phyloP scores from a whole-genome alignment of 2,888 invertebrate species.

The Cybosia mesomella region DNA sequence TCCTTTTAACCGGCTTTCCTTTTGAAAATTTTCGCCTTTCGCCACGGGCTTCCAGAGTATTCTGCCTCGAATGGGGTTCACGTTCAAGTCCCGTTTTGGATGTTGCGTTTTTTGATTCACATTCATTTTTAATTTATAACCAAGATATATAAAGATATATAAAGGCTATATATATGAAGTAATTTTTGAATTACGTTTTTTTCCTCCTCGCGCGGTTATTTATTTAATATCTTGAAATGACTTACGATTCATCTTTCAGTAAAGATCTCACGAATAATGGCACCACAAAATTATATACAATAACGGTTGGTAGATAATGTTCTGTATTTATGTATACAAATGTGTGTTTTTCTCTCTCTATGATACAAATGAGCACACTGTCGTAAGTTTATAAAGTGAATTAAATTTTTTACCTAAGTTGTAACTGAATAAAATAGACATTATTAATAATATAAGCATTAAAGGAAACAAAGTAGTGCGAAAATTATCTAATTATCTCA shows the following conservation, averaged over 20 bases:
- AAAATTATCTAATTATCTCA: no score
- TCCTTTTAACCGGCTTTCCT: no score
- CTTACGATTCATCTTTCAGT: background rate
- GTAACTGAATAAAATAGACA: no score
- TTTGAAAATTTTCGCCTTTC: no score
- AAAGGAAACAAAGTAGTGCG: no score
- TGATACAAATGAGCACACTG: background rate
- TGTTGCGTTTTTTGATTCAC: no score
- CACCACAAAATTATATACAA: constrained; percentile 1
- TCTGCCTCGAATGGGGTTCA: no score
- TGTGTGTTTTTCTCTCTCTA: background rate
- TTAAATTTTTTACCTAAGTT: no score
- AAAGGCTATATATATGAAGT: background rate
- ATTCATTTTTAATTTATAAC: background rate
- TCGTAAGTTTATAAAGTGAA: background rate
- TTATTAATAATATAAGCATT: no score
- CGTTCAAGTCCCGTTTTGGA: no score
- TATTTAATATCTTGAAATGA: background rate
- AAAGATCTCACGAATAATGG: background rate
- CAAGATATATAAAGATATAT: background rate
- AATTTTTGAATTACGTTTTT: background rate
- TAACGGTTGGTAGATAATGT: background rate
- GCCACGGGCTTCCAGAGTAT: no score
- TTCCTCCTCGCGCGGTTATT: background rate
- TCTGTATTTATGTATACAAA: background rate